Evolutionary conservation across 2,888 invertebrate genomes (phyloP), one percentile per base, ranked within the genome.

Genomic region (Mesochorus sp.): DNA sequence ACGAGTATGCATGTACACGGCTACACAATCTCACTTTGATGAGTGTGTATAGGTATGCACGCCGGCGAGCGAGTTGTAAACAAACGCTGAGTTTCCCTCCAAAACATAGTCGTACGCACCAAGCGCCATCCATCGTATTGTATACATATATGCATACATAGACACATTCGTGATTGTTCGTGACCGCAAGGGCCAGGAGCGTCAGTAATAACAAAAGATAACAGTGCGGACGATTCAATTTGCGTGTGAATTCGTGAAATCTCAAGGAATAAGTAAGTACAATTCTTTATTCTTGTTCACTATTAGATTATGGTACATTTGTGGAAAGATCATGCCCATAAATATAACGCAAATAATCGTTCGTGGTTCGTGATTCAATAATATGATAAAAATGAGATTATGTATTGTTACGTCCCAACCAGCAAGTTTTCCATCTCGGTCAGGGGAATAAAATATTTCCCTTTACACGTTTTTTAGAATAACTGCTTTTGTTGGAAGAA

Each of bases 291-390:
- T 49, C n/a, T 49, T 49, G 24, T 49, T 49, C 24, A 49, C 24
- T 49, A 49, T 24, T 49, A 49, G 24, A 49, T 49, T 21, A 49
- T 49, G 49, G 24, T 49, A 49, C 49, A 49, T 49, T 49, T 49
- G 49, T 49, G 49, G 49, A 49, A 49, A 49, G 49, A 24, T 49
- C 49, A n/a, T 49, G 49, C 49, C 49, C 24, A 49, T 49, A 49
- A 24, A 49, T 49, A 49, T 34, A 49, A 24, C 24, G 49, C 24
- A 24, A 49, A 24, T 10, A 49, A 24, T 24, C 21, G 21, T 49
- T 49, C 42, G 42, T 14, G 24, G 4, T 49, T 49, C 49, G 49
- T 49, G 49, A 2, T 49, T 24, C 24, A 24, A 49, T 24, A 49
- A 49, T 24, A 49, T 24, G 49, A 49, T 24, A 24, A 24, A 49